phyloP scores from a whole-genome alignment of 2,797 vertebrate genomes.

The Phylloscopus collybita region DNA sequence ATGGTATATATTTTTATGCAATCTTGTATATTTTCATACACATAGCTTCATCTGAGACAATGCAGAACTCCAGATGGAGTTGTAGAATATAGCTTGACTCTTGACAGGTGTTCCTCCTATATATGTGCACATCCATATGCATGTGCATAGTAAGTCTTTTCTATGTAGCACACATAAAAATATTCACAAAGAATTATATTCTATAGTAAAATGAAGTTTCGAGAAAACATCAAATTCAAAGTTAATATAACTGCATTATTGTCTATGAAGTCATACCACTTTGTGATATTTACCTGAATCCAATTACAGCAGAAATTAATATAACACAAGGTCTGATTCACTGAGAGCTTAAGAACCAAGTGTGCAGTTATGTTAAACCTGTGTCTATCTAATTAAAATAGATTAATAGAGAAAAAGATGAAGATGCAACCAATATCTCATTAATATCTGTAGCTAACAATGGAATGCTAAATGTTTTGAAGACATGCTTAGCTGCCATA shows the following conservation, averaged over 20 bases:
- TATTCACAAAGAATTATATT: neutral
- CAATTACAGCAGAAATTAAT: neutral
- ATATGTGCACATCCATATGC: neutral
- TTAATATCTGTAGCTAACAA: neutral
- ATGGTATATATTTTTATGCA: neutral
- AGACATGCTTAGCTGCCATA: neutral
- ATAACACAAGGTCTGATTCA: neutral
- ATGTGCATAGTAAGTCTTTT: neutral
- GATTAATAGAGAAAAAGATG: neutral
- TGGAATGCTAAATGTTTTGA: neutral
- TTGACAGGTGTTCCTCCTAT: neutral
- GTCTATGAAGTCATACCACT: neutral
- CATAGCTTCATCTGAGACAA: neutral
- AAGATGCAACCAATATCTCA: neutral
- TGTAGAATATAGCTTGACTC: neutral
- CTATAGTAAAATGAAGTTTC: neutral
- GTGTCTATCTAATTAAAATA: neutral
- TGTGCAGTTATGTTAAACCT: neutral
- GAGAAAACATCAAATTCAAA: neutral
- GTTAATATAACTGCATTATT: neutral
- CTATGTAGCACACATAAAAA: neutral
- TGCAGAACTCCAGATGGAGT: neutral
- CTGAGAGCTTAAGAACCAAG: neutral
- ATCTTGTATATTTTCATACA: neutral
- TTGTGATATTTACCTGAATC: neutral